phyloP scores from a whole-genome alignment of 2,888 invertebrate species.

The Clusia tigrina region DNA sequence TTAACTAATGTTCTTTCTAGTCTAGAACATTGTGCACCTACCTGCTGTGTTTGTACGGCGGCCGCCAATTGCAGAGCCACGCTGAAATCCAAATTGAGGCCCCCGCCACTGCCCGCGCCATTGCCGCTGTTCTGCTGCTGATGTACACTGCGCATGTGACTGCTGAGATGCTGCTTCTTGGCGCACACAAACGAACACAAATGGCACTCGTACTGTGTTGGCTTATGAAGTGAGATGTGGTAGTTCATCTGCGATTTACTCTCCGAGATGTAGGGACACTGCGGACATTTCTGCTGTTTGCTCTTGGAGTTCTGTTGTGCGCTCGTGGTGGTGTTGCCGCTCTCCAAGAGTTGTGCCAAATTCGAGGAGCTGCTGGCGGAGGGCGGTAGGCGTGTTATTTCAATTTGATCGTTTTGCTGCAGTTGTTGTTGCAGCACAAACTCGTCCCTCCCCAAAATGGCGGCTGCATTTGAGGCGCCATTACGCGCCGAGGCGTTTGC shows the following conservation, averaged over 20 bases:
- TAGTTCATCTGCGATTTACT: constrained; percentile 87
- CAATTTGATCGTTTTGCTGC: constrained; percentile 61
- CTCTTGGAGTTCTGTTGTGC: constrained; percentile 48
- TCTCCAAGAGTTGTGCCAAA: constrained; percentile 37
- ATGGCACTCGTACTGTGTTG: constrained; percentile 73
- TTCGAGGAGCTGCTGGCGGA: constrained; percentile 30
- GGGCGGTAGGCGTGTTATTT: constrained; percentile 56
- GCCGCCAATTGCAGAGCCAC: constrained; percentile 54
- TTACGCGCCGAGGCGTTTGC: constrained; percentile 30
- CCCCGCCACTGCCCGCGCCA: constrained; percentile 18
- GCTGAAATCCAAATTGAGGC: constrained; percentile 47
- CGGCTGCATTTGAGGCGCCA: constrained; percentile 29
- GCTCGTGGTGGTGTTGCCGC: constrained; percentile 17
- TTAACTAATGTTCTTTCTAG: constrained; percentile 4
- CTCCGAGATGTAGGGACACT: constrained; percentile 86
- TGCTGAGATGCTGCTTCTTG: constrained; percentile 81
- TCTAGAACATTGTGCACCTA: constrained; percentile 55
- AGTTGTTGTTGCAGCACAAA: constrained; percentile 46
- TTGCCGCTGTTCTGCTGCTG: constrained; percentile 42
- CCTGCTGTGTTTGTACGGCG: constrained; percentile 45
- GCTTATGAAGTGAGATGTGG: constrained; percentile 83
- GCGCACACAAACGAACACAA: constrained; percentile 85
- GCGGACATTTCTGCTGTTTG: constrained; percentile 79
- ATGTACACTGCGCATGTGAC: constrained; percentile 75
- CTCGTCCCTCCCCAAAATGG: constrained; percentile 43